Evolutionary conservation across 1,140 invertebrate species (phyloP).

Genomic region (Pogonomyrmex californicus): DNA sequence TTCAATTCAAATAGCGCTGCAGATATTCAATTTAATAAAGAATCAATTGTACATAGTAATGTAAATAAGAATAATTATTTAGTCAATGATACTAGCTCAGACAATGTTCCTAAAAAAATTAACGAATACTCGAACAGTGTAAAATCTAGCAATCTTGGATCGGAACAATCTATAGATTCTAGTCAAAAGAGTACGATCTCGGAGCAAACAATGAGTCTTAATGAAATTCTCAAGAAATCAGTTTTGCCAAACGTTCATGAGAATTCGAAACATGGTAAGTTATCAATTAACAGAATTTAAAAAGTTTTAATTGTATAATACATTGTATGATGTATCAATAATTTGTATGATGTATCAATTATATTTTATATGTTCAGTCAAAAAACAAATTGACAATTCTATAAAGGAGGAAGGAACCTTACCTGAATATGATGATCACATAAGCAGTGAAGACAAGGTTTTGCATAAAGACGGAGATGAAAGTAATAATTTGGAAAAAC

Average conservation of each 20-base stretch:
- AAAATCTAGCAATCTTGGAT: constrained; percentile 32
- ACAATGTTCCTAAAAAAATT: constrained; percentile 34
- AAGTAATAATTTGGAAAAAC: not conserved
- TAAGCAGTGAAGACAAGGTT: constrained; percentile 60
- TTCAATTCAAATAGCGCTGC: not conserved
- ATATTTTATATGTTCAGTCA: constrained; percentile 52
- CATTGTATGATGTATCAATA: too few relatives aligned
- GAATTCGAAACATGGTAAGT: constrained; percentile 73
- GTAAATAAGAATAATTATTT: constrained; percentile 64
- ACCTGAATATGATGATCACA: constrained; percentile 44
- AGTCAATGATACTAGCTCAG: constrained; percentile 16
- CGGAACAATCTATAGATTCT: constrained; percentile 67
- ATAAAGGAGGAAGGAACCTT: constrained; percentile 34
- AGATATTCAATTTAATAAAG: constrained; percentile 36
- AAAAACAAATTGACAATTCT: constrained; percentile 49
- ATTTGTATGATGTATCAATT: too few relatives aligned
- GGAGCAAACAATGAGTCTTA: constrained; percentile 69
- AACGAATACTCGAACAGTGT: constrained; percentile 10
- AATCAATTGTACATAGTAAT: constrained; percentile 62
- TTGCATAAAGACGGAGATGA: constrained; percentile 21
- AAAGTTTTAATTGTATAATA: not conserved
- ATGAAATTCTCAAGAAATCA: constrained; percentile 79
- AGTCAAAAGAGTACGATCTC: constrained; percentile 46
- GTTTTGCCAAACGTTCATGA: constrained; percentile 81
- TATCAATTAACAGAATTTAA: constrained; percentile 42